A percentile compares a stretch with the other conserved stretches of the same genome.
Conservation (phyloP, 2,113 vertebrate genomes). For the Dinomys branickii region DNA sequence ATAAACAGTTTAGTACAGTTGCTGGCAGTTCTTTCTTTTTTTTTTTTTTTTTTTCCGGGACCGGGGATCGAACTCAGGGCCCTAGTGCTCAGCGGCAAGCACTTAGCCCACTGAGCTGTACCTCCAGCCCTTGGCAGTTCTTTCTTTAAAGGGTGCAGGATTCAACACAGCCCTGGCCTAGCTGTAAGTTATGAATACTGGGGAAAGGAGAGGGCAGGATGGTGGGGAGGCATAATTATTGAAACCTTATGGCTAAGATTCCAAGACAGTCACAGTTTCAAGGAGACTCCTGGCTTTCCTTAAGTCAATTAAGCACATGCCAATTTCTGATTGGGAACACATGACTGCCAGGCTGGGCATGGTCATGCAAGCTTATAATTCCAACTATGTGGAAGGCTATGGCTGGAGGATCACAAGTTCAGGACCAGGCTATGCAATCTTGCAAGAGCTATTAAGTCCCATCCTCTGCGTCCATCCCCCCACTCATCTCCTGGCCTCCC, state of each 20-base stretch:
- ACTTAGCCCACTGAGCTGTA: too few species aligned
- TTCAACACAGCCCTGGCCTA: background rate
- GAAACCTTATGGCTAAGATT: constrained; percentile 58
- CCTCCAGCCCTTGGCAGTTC: background rate
- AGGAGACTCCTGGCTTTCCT: constrained; percentile 25
- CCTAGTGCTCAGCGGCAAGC: too few species aligned
- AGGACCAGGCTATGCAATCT: background rate
- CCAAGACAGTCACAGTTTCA: constrained; percentile 63
- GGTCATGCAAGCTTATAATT: background rate
- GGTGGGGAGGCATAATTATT: constrained; percentile 47
- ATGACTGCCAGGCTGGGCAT: background rate
- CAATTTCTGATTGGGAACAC: constrained; percentile 20
- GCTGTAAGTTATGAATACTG: background rate
- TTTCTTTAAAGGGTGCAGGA: background rate
- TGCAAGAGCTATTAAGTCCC: background rate
- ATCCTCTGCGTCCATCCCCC: background rate
- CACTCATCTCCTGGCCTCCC: background rate
- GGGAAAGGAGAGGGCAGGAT: background rate
- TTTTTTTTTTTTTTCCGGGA: too few species aligned
- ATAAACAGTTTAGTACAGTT: background rate
- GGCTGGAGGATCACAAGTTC: background rate
- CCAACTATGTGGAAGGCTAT: background rate
- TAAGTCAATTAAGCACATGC: constrained; percentile 40
- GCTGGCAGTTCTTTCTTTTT: background rate
- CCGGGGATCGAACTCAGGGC: too few species aligned